Evolutionary conservation across 2,888 invertebrate species (phyloP), one percentile per base, ranked within the genome.

Genomic region (Hoplodrina ambigua): DNA sequence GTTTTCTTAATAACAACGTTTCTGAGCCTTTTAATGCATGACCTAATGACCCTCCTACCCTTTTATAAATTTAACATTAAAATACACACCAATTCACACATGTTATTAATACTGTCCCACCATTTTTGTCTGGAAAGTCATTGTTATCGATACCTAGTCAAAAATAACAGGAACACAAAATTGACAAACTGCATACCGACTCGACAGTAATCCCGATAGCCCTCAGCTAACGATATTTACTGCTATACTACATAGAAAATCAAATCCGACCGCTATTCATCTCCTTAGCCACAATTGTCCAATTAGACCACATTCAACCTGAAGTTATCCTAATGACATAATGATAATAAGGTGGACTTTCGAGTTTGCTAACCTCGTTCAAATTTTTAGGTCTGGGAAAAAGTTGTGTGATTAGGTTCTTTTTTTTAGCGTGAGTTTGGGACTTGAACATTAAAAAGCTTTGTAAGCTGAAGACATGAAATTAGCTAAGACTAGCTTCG

Each of bases 231-330:
- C 6, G 19, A 49, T 58, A 58, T 52, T 61, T 55, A 46, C 70
- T 44, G 25, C 0, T 20, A 30, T 17, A 17, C 33, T 55, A 50
- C 6, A 53, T 37, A 64, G 60, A 71, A 72, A 72, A 50, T 57
- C 50, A 19, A 61, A 78, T 63, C 19, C 49, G 56, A 56, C 19
- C 55, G 30, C 56, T 6, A 50, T 78, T 72, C 33, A 67, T 59
- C 20, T 19, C 1, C 2, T 55, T 10, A 33, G 25, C 15, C 49
- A 78, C 58, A 54, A 59, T 67, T 60, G 50, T 55, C 44, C 55
- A 63, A 76, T 73, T 50, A 79, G n/a, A 19, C 54, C 20, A 59
- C 13, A 73, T 73, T 76, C 52, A 79, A 25, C 15, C 62, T 20
- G 50, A 67, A 63, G 33, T 60, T 25, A 2, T 56, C 33, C 46